Evolutionary conservation across 2,797 vertebrate species (phyloP).

Genomic region (Lepilemur septentrionalis): DNA sequence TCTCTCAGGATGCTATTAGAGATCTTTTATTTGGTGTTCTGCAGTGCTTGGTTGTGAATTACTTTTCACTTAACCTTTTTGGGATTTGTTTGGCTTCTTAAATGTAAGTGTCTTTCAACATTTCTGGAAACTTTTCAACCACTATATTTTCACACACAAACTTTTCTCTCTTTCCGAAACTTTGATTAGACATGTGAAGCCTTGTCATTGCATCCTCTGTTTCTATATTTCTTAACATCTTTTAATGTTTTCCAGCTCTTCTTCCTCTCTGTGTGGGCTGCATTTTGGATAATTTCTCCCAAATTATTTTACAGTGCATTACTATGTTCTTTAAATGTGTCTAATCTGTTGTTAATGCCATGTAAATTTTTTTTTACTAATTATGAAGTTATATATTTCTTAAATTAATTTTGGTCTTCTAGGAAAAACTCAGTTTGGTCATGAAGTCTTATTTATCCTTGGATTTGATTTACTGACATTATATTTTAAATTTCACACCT

Average conservation of each 20-base stretch:
- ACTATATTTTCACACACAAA: background rate
- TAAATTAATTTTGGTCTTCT: background rate
- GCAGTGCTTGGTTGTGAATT: background rate
- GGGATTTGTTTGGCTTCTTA: background rate
- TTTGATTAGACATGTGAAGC: background rate
- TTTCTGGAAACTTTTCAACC: constrained; percentile 12
- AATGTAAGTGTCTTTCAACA: background rate
- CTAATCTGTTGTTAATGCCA: background rate
- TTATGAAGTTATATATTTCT: background rate
- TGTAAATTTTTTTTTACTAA: background rate
- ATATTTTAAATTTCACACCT: background rate
- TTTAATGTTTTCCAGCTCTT: background rate
- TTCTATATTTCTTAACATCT: background rate
- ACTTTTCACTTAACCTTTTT: background rate
- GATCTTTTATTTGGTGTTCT: background rate
- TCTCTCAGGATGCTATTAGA: background rate
- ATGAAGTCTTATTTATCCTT: background rate
- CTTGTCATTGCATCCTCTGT: background rate
- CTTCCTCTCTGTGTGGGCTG: background rate
- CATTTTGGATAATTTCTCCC: background rate
- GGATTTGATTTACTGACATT: background rate
- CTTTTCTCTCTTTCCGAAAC: background rate
- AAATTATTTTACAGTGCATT: background rate
- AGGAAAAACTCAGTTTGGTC: background rate
- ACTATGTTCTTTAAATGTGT: background rate